A percentile compares a stretch with the other conserved stretches of the same genome.
These are phyloP conservation scores for Dipodomys ordii DNA, from an alignment of 2,113 vertebrate species.

Conservation along the genomic window DNA sequence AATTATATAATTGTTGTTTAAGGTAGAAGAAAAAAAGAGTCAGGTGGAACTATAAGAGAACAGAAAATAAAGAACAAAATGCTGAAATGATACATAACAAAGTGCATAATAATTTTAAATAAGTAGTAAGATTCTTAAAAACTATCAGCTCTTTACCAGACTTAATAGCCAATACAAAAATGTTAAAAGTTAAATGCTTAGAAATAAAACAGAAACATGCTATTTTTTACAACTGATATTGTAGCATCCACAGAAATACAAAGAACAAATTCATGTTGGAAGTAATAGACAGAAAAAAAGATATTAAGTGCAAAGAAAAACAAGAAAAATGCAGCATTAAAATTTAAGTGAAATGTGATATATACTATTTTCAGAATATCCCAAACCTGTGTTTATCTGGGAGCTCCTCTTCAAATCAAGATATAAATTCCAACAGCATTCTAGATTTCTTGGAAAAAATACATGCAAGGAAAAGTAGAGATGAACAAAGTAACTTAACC, in stretches of 20 bases:
- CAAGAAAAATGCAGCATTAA: not conserved
- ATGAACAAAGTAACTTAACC: fast-evolving
- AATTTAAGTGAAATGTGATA: not conserved
- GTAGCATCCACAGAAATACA: not conserved
- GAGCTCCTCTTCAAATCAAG: not conserved
- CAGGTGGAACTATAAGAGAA: no score
- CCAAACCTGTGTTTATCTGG: not conserved
- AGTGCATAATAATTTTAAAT: no score
- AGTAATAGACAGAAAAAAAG: not conserved
- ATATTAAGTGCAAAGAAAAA: not conserved
- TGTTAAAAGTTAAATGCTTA: not conserved
- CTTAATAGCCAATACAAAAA: no score
- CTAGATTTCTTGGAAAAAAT: not conserved
- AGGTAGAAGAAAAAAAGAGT: no score
- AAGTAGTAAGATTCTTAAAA: no score
- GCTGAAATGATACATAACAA: no score
- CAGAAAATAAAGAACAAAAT: no score
- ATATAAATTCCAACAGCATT: not conserved
- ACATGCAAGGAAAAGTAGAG: not conserved
- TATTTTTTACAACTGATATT: not conserved
- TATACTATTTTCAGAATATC: not conserved
- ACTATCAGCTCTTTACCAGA: no score
- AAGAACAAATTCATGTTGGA: not conserved
- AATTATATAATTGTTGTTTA: no score
- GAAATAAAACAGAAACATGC: not conserved